A percentile compares a stretch with the other conserved stretches of the same genome.
phyloP scores from a whole-genome alignment of 92 coral and sea anemone genomes.

The Phenganax stokvisi region DNA sequence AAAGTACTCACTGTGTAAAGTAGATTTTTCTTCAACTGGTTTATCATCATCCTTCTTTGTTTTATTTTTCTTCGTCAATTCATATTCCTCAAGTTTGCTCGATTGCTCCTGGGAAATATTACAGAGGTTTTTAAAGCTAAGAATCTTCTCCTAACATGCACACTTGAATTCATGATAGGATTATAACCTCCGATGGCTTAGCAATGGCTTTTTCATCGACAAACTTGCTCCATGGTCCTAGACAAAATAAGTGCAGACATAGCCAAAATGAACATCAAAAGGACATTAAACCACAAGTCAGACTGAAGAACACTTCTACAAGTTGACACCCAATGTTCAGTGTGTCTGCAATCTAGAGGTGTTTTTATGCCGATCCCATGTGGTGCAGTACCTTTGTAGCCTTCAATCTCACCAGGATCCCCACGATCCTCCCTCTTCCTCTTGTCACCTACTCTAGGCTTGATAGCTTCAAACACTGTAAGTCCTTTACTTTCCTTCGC shows the following conservation, averaged over 20 bases:
- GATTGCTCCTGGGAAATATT: conserved; percentile 69
- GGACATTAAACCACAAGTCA: no score
- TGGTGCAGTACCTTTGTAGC: conserved; percentile 64
- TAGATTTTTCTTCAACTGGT: conserved; percentile 82
- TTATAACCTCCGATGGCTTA: conserved; percentile 86
- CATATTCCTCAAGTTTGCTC: conserved; percentile 92
- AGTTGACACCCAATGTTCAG: background rate
- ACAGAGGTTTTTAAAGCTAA: background rate
- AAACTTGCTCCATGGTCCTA: conserved; percentile 94
- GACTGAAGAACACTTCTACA: background rate
- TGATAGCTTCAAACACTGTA: conserved; percentile 78
- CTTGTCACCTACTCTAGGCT: conserved; percentile 78
- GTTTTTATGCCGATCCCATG: background rate
- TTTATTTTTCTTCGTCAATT: conserved; percentile 81
- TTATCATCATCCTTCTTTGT: conserved; percentile 92
- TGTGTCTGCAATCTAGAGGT: background rate
- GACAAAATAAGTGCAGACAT: background rate
- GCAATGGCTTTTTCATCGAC: conserved; percentile 80
- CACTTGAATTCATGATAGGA: no score
- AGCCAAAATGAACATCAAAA: background rate
- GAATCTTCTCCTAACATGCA: background rate
- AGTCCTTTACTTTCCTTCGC: conserved; percentile 76
- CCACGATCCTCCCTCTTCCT: conserved; percentile 85
- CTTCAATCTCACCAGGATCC: conserved; percentile 91
- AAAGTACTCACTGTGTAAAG: conserved; percentile 68